Percentiles rank a stretch among this genome's conserved stretches.
phyloP scores from a whole-genome alignment of 2,888 invertebrate genomes.

The Dastarcus helophoroides region DNA sequence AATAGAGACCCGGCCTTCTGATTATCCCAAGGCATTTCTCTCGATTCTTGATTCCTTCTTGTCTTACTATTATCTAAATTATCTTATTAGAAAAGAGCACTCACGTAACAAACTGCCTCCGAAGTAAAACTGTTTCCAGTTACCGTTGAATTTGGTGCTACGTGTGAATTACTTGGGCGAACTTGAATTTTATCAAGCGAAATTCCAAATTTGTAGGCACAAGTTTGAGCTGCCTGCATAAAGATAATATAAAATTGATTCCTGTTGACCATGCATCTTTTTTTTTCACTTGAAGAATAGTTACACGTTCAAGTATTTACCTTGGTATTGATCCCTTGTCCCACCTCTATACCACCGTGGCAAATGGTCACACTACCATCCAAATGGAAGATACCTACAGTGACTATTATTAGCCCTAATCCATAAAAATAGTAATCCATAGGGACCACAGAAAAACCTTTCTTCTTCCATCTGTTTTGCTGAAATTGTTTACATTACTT shows the following conservation, averaged over 20 bases:
- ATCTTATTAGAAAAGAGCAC: conserved; percentile 5
- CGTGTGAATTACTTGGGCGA: conserved; percentile 31
- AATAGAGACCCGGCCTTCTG: too few relatives aligned
- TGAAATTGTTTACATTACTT: conserved; percentile 25
- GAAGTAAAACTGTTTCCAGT: conserved; percentile 35
- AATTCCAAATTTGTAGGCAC: conserved; percentile 37
- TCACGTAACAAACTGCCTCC: conserved; percentile 27
- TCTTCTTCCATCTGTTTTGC: conserved; percentile 73
- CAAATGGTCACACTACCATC: conserved; percentile 61
- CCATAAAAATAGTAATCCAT: conserved; percentile 53
- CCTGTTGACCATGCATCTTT: too few relatives aligned
- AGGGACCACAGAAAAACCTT: conserved; percentile 56
- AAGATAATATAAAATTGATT: too few relatives aligned
- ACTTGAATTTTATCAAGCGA: conserved; percentile 35
- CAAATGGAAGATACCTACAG: conserved; percentile 57
- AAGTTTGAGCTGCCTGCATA: conserved; percentile 36
- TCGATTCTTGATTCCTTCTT: too few relatives aligned
- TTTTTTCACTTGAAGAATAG: too few relatives aligned
- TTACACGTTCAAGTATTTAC: too few relatives aligned
- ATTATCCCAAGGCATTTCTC: too few relatives aligned
- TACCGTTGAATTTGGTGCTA: conserved; percentile 31
- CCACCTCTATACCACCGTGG: conserved; percentile 68
- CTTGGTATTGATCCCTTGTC: conserved; percentile 77
- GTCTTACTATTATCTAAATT: too few relatives aligned
- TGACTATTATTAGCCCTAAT: conserved; percentile 44